Evolutionary conservation across 1,140 invertebrate genomes (phyloP).

Genomic region (Streblospio benedicti): DNA sequence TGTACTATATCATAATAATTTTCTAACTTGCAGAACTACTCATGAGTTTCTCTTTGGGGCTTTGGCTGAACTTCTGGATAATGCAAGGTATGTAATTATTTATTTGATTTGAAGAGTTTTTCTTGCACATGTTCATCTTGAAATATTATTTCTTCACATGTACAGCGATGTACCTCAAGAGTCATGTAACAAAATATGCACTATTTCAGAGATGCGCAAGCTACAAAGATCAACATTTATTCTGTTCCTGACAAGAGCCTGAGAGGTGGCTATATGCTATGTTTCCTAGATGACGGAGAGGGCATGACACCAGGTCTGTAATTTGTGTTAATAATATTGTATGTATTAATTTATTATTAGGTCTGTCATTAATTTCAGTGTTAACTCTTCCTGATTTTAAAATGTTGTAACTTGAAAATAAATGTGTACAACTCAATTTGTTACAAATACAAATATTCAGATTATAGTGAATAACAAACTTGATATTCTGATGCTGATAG

Average conservation of each 20-base stretch:
- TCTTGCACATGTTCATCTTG: too few relatives aligned
- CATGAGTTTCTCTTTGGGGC: slow-evolving; percentile 50
- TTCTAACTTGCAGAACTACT: slow-evolving; percentile 41
- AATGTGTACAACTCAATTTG: too few relatives aligned
- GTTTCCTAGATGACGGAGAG: slow-evolving; percentile 47
- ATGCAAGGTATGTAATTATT: slow-evolving; percentile 35
- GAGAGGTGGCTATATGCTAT: slow-evolving; percentile 42
- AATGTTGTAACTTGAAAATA: too few relatives aligned
- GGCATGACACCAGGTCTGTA: slow-evolving; percentile 45
- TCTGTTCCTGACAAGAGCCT: slow-evolving; percentile 33
- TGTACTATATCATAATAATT: neutral
- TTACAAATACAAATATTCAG: too few relatives aligned
- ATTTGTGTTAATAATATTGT: neutral
- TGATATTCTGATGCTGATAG: too few relatives aligned
- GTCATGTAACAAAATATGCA: too few relatives aligned
- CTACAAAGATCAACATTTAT: slow-evolving; percentile 45
- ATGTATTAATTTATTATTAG: neutral
- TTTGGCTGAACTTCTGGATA: slow-evolving; percentile 47
- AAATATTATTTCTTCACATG: too few relatives aligned
- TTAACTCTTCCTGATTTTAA: too few relatives aligned
- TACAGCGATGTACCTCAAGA: too few relatives aligned
- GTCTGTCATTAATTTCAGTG: too few relatives aligned
- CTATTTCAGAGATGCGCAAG: slow-evolving; percentile 42
- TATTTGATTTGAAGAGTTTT: neutral
- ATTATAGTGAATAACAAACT: too few relatives aligned